Conservation (phyloP, 1,140 invertebrate genomes). For the Thaumetopoea pityocampa region DNA sequence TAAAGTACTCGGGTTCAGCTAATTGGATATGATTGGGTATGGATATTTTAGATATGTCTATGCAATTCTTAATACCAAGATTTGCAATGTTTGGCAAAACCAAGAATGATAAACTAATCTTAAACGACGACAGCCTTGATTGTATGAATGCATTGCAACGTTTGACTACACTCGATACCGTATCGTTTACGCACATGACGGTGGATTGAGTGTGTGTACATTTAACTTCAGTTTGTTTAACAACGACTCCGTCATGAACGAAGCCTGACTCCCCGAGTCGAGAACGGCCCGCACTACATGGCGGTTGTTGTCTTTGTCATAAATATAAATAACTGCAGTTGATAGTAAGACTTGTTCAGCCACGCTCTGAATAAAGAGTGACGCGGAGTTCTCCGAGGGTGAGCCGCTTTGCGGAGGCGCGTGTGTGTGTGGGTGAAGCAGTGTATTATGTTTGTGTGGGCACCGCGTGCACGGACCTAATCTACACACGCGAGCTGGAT, state of each 20-base stretch:
- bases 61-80: not conserved
- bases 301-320: slow-evolving; percentile 9
- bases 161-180: not conserved
- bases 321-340: slow-evolving; percentile 30
- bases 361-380: slow-evolving; percentile 11
- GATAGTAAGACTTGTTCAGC: too few species aligned
- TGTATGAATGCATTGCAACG: not conserved
- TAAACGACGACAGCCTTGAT: not conserved
- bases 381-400: not conserved
- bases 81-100: not conserved
- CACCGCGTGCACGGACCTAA: slow-evolving; percentile 21
- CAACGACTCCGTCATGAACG: slow-evolving; percentile 22
- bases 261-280: slow-evolving; percentile 26
- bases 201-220: not conserved
- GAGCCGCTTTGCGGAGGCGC: slow-evolving; percentile 5
- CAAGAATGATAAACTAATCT: not conserved
- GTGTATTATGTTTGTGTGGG: slow-evolving; percentile 19
- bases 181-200: not conserved
- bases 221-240: not conserved
- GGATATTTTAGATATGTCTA: slow-evolving; percentile 1
- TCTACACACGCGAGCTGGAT: too few species aligned
- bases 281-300: slow-evolving; percentile 21
- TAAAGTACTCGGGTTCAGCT: slow-evolving; percentile 1
- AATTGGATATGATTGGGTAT: not conserved
- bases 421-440: slow-evolving; percentile 17